Conservation (phyloP, 1,140 invertebrate species). For the Gonioctena quinquepunctata region DNA sequence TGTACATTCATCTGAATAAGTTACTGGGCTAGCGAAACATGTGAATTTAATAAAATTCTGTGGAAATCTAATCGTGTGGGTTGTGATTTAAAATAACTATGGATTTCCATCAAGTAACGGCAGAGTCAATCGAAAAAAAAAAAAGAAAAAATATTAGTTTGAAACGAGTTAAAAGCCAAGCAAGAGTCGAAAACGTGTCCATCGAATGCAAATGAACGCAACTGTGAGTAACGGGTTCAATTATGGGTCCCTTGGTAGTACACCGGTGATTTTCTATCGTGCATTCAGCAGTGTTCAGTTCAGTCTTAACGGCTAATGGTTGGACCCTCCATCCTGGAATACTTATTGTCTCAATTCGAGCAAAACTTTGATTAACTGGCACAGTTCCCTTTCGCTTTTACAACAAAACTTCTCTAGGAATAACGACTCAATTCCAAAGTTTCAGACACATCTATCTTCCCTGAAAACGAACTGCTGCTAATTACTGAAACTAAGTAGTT, state of each 20-base stretch:
- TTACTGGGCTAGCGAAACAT: too few relatives aligned
- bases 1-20: too few relatives aligned
- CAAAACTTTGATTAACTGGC: constrained; percentile 11
- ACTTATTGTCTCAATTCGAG: constrained; percentile 10
- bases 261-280: neutral
- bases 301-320: neutral
- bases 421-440: neutral
- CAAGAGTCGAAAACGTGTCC: too few relatives aligned
- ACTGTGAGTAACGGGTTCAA: too few relatives aligned
- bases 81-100: too few relatives aligned
- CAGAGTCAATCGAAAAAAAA: too few relatives aligned
- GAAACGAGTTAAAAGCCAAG: too few relatives aligned
- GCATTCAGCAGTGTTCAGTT: neutral
- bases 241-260: neutral
- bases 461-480: neutral
- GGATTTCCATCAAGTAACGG: too few relatives aligned
- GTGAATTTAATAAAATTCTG: too few relatives aligned
- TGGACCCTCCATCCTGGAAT: neutral
- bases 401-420: constrained; percentile 3
- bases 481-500: neutral
- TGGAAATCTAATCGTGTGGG: too few relatives aligned
- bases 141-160: too few relatives aligned
- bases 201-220: too few relatives aligned
- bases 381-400: constrained; percentile 8
- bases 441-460: neutral